Conservation (phyloP, 2,797 vertebrate species). For the Sternarchorhynchus goeldii region DNA sequence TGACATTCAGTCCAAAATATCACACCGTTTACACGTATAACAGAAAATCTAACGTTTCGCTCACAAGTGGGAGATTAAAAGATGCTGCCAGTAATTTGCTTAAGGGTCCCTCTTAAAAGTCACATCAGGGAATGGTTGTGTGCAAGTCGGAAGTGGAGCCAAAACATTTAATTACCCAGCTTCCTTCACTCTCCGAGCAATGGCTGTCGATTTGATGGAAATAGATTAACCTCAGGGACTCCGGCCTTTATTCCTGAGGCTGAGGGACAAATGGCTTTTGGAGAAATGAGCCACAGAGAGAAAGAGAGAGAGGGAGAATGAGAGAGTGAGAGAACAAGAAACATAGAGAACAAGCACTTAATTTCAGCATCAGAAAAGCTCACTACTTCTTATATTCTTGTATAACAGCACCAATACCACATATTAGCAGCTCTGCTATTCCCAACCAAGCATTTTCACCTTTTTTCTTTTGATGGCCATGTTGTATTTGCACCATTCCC, state of each 20-base stretch:
- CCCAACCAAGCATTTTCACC: constrained; percentile 49
- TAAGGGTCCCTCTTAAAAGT: constrained; percentile 23
- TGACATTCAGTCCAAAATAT: neutral
- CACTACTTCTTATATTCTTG: constrained; percentile 19
- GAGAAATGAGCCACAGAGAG: constrained; percentile 36
- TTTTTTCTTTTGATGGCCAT: constrained; percentile 44
- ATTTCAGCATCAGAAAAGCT: constrained; percentile 25
- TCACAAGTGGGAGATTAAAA: constrained; percentile 23
- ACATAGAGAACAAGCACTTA: neutral
- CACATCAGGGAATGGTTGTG: constrained; percentile 29
- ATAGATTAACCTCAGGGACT: constrained; percentile 47
- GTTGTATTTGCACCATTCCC: constrained; percentile 44
- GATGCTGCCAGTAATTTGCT: constrained; percentile 42
- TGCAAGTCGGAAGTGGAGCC: constrained; percentile 31
- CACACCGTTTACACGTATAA: neutral
- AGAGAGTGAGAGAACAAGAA: constrained; percentile 18
- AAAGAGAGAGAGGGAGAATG: constrained; percentile 14
- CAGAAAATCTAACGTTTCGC: constrained; percentile 3
- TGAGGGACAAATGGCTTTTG: constrained; percentile 37
- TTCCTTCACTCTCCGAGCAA: constrained; percentile 46
- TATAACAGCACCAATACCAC: constrained; percentile 36
- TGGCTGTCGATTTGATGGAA: constrained; percentile 52
- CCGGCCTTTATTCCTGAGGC: constrained; percentile 36
- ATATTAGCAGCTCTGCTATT: constrained; percentile 43
- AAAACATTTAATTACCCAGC: constrained; percentile 50